Base-by-base conservation (phyloP, 2,113 vertebrate genomes). In the Oreotragus oreotragus region DNA sequence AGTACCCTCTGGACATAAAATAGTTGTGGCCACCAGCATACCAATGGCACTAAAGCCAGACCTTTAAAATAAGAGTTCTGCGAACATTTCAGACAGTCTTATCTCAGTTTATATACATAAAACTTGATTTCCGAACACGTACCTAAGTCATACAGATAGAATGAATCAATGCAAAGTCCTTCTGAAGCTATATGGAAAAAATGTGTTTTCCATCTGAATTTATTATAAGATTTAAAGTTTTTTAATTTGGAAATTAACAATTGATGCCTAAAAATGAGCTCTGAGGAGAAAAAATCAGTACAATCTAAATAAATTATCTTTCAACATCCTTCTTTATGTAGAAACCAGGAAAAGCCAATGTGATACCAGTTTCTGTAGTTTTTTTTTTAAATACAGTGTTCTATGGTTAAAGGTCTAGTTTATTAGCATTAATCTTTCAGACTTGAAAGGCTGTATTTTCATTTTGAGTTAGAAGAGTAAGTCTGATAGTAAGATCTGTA, bases 151-250 rank as follows among this genome's bases (percentile, higher is more conserved):
- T 96, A 91, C 27, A 88, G 86, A 70, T 49, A 53, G 36, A 96
- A 84, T 88, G 21, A 96, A 80, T 17, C 80, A 81, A 15, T 91
- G 94, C 27, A 85, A 91, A 93, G 83, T 23, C 57, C 93, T 93
- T 70, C 43, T 79, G 51, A 95, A 81, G 62, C 84, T 80, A 33
- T 64, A 80, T 90, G 58, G 88, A 91, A 93, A 19, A 23, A 90
- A 85, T 90, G 91, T 89, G n/a, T 76, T 86, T 94, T 95, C 57
- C 57, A 91, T 91, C 58, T 95, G 23, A 84, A 76, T 73, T 73
- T 73, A 73, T 81, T 91, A 77, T 39, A 27, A 79, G 57, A 53
- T 43, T 86, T 49, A 13, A 62, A 25, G 70, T 0, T 3, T 85
- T 84, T 62, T 89, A 55, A 91, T 73, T 73, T 79, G 30, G 62